Percentiles rank a stretch among this genome's conserved stretches.
Evolutionary conservation across 2,797 vertebrate species (phyloP).

Genomic region (Spinus olivaceus): DNA sequence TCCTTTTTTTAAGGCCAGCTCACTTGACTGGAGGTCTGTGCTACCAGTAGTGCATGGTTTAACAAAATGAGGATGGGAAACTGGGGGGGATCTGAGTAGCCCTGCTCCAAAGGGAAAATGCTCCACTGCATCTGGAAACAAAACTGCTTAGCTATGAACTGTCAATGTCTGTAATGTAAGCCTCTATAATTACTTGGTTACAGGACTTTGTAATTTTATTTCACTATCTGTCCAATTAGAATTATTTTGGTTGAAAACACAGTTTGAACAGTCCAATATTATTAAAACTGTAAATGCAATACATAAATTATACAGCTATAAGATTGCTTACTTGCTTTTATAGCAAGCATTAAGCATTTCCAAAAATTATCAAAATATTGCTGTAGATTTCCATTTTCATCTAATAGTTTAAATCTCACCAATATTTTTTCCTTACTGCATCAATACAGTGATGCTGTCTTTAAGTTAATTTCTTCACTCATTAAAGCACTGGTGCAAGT

Average conservation of each 20-base stretch:
- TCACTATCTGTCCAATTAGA: not conserved
- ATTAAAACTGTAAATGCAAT: not conserved
- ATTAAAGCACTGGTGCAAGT: not conserved
- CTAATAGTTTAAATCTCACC: not conserved
- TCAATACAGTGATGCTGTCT: not conserved
- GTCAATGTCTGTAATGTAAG: not conserved
- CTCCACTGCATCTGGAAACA: not conserved
- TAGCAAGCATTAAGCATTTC: not conserved
- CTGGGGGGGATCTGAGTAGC: rapidly evolving
- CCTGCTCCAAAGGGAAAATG: not conserved
- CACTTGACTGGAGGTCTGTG: not conserved
- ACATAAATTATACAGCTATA: not conserved
- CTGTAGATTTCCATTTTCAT: not conserved
- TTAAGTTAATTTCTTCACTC: not conserved
- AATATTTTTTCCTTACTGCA: not conserved
- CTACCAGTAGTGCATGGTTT: not conserved
- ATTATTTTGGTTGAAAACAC: not conserved
- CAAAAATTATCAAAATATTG: not conserved
- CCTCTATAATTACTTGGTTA: not conserved
- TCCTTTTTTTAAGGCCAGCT: not conserved
- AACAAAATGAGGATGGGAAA: not conserved
- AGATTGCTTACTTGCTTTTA: not conserved
- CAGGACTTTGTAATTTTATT: not conserved
- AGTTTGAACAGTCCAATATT: not conserved
- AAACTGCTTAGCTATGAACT: not conserved